phyloP scores from a whole-genome alignment of 2,888 invertebrate genomes.

The Drosophila mayaguana region DNA sequence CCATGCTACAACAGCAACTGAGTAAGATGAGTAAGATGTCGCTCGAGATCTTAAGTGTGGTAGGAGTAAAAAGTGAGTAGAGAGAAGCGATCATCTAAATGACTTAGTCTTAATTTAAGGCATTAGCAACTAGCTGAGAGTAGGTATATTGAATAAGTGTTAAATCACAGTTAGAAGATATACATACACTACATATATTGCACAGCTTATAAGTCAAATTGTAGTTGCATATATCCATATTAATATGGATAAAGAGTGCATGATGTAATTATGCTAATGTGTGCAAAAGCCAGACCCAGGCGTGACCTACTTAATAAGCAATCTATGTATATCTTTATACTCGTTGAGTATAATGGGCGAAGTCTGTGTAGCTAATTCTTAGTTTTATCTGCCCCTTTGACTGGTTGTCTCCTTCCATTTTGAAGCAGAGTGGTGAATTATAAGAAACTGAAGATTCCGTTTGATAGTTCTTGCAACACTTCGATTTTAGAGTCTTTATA shows the following conservation, averaged over 20 bases:
- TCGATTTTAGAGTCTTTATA: too few species aligned
- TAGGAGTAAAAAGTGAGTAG: neutral
- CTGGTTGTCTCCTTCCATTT: too few species aligned
- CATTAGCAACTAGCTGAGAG: neutral
- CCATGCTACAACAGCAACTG: neutral
- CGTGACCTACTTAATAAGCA: too few species aligned
- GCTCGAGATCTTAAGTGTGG: too few species aligned
- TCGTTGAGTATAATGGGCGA: neutral
- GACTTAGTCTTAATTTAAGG: neutral
- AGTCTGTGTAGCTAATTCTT: neutral
- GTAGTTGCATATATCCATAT: too few species aligned
- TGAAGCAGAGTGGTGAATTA: too few species aligned
- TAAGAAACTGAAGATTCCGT: too few species aligned
- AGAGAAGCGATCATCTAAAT: neutral
- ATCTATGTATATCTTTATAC: too few species aligned
- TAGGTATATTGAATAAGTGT: neutral
- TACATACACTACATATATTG: too few species aligned
- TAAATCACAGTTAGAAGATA: neutral
- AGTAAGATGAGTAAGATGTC: neutral
- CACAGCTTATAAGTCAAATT: neutral
- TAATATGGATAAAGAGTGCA: too few species aligned
- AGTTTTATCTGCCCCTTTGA: neutral
- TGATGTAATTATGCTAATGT: neutral
- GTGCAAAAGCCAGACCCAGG: neutral
- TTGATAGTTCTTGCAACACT: too few species aligned